Evolutionary conservation across 1,140 invertebrate species (phyloP).

Genomic region (Pseudomyrmex pallidus): DNA sequence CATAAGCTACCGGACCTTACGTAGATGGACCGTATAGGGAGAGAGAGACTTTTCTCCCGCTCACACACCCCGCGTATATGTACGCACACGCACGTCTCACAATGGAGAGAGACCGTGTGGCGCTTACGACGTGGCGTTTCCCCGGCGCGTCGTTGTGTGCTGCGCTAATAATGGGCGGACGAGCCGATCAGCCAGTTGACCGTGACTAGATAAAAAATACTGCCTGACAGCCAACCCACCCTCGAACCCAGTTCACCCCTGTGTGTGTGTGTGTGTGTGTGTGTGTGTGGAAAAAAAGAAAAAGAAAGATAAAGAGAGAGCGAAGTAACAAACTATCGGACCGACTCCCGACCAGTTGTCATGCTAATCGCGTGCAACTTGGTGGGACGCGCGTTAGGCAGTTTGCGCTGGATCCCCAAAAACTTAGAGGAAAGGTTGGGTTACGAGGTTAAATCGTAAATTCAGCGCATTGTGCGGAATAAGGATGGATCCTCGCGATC

Average conservation of each 20-base stretch:
- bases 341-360: constrained; percentile 71
- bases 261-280: not conserved
- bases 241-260: constrained; percentile 28
- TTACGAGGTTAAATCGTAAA: constrained; percentile 46
- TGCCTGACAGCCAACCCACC: constrained; percentile 75
- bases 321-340: constrained; percentile 75
- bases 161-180: constrained; percentile 85
- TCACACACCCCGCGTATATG: constrained; percentile 18
- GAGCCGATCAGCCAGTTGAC: constrained; percentile 84
- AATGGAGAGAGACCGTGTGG: constrained; percentile 39
- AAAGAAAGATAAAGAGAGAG: not conserved
- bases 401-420: constrained; percentile 48
- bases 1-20: constrained; percentile 79
- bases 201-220: constrained; percentile 86
- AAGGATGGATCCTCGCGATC: not conserved
- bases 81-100: constrained; percentile 55
- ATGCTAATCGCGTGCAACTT: constrained; percentile 80
- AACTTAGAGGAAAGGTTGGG: constrained; percentile 23
- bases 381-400: constrained; percentile 62
- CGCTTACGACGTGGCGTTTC: constrained; percentile 11
- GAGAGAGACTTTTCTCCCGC: not conserved
- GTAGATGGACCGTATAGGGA: constrained; percentile 64
- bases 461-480: constrained; percentile 21
- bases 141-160: constrained; percentile 69
- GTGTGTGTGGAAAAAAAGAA: no score